A percentile compares a stretch with the other conserved stretches of the same genome.
Evolutionary conservation across 2,113 vertebrate genomes (phyloP).

Genomic region (Calyptommatus sinebrachiatus): DNA sequence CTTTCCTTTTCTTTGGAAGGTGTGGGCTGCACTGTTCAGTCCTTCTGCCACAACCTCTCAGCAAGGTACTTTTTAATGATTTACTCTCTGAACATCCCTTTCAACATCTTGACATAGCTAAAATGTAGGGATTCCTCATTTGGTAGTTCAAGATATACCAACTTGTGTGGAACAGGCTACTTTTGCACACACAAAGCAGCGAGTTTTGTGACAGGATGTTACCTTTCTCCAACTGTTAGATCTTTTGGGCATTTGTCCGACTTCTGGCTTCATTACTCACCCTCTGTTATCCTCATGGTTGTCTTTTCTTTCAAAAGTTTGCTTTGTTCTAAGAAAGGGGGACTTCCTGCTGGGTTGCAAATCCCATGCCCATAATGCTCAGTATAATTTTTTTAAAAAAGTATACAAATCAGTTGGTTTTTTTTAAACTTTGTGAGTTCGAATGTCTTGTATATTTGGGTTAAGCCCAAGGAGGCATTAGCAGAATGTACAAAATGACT

Average conservation of each 20-base stretch:
- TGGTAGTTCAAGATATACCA: neutral
- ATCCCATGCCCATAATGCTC: neutral
- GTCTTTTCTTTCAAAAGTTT: neutral
- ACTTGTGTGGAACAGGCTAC: neutral
- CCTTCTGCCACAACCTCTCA: slow-evolving; percentile 1
- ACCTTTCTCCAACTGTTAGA: neutral
- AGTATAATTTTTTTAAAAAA: neutral
- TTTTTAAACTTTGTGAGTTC: neutral
- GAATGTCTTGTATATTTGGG: no score
- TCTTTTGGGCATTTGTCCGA: neutral
- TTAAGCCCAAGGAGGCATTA: no score
- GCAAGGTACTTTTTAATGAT: slow-evolving; percentile 20
- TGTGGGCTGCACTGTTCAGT: neutral
- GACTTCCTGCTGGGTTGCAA: neutral
- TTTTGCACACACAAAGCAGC: neutral
- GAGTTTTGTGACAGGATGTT: neutral
- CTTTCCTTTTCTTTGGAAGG: no score
- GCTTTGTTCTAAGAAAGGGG: neutral
- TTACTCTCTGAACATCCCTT: neutral
- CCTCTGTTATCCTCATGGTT: neutral
- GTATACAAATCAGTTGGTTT: neutral
- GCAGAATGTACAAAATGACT: no score
- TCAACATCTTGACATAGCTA: neutral
- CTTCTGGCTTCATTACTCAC: neutral
- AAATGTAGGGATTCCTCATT: slow-evolving; percentile 14